Evolutionary conservation across 2,797 vertebrate genomes (phyloP).

Genomic region (Delichon dasypus): DNA sequence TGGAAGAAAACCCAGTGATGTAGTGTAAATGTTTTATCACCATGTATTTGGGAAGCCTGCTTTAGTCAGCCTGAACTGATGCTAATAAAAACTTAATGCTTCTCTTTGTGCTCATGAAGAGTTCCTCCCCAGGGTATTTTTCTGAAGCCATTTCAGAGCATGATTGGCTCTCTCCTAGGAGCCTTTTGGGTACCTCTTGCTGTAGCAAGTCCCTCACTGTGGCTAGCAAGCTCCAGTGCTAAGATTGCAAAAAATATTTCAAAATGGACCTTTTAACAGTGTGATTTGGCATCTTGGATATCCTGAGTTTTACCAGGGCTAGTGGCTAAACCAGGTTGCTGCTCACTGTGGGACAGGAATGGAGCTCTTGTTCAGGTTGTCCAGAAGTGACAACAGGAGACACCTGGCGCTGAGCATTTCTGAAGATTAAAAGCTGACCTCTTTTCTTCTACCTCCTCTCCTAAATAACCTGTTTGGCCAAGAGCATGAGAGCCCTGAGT

Average conservation of each 20-base stretch:
- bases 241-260: neutral
- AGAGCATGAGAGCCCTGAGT: neutral
- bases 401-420: neutral
- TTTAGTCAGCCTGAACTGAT: constrained; percentile 19
- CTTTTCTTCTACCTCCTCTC: neutral
- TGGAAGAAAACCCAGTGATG: neutral
- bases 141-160: neutral
- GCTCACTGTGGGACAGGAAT: neutral
- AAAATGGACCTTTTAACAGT: neutral
- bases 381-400: neutral
- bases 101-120: neutral
- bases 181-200: neutral
- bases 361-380: neutral
- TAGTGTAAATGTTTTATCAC: constrained; percentile 28
- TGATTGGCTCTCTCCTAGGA: neutral
- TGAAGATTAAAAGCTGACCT: neutral
- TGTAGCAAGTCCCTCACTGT: neutral
- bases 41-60: neutral
- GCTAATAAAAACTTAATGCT: constrained; percentile 26
- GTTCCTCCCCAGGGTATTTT: neutral
- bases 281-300: neutral
- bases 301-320: neutral
- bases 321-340: neutral
- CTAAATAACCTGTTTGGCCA: neutral
- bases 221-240: neutral